Evolutionary conservation across 2,888 invertebrate species (phyloP), one percentile per base, ranked within the genome.

Genomic region (Dusona sp.): DNA sequence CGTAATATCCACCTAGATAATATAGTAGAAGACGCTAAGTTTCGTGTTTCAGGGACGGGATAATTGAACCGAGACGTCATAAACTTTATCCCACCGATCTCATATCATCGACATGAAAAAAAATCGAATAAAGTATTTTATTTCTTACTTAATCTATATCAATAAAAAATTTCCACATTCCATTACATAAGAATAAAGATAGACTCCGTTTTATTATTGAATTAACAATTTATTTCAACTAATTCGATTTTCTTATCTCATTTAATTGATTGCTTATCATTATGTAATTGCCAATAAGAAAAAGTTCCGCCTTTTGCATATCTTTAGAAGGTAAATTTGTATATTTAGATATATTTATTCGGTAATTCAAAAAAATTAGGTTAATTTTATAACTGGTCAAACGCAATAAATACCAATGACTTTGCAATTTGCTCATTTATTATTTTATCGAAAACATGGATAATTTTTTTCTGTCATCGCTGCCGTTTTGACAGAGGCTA

Each of bases 1-100:
- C 51, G 25, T 48, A 73, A 86, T 65, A 33, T 84, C 48, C 68
- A 73, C 38, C 77, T 73, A 42, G 61, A 84, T 75, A 84, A 79
- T 83, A 74, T 77, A 77, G 83, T 83, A 72, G 77, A 83, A 77
- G 78, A 77, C 51, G 75, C 74, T 57, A 81, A 42, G 68, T 82
- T 79, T 81, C 57, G 29, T 22, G 33, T 73, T 54, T 68, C 61
- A 67, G 36, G 9, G 22, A 54, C 51, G 25, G 38, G 25, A 73
- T 70, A 77, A 73, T 80, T 80, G 54, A 64, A 73, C 72, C 70
- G 45, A 19, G 36, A 82, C 67, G 29, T 51, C 33, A 13, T 68
- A 61, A 82, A 82, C 38, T 81, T 19, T 48, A 42, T 25, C 45
- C 64, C 9, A 22, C 64, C 19, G n/a, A 16, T 61, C 54, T 57